Evolutionary conservation across 2,797 vertebrate genomes (phyloP).

Genomic region (Pseudochromis fuscus): DNA sequence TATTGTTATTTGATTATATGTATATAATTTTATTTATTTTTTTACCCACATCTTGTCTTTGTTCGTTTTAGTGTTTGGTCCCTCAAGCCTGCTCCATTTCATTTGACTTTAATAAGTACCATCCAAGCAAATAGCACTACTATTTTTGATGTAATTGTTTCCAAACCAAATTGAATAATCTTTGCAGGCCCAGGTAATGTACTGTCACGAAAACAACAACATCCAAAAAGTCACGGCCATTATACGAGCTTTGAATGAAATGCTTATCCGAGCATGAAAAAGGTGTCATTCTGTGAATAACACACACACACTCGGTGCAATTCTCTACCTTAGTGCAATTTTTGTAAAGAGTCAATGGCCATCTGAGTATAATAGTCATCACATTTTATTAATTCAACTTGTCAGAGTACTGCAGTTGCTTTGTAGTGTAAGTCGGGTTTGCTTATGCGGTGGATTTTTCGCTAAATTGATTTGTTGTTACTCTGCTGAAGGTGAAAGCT

Average conservation of each 20-base stretch:
- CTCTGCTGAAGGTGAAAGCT: constrained; percentile 46
- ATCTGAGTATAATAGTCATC: constrained; percentile 28
- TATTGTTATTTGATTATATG: constrained; percentile 7
- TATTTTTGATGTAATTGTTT: constrained; percentile 7
- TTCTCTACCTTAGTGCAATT: constrained; percentile 28
- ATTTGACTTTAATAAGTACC: constrained; percentile 16
- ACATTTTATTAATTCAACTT: constrained; percentile 50
- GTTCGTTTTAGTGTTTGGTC: constrained; percentile 6
- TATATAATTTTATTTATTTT: too few species aligned
- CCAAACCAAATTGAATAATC: constrained; percentile 19
- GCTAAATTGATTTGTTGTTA: constrained; percentile 54
- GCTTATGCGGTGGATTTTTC: constrained; percentile 38
- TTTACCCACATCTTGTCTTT: not conserved
- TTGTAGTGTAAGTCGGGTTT: constrained; percentile 24
- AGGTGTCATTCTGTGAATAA: constrained; percentile 31
- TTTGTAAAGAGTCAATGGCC: constrained; percentile 36
- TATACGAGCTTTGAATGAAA: constrained; percentile 27
- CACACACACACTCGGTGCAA: constrained; percentile 7
- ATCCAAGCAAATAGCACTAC: not conserved
- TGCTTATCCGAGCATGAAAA: constrained; percentile 7
- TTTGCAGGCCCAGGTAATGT: constrained; percentile 5
- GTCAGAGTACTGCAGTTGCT: constrained; percentile 49
- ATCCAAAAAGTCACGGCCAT: not conserved
- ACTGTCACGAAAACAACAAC: constrained; percentile 11
- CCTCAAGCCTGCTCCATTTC: constrained; percentile 4